Evolutionary conservation across 2,888 invertebrate genomes (phyloP).

Genomic region (Notocelia uddmanniana): DNA sequence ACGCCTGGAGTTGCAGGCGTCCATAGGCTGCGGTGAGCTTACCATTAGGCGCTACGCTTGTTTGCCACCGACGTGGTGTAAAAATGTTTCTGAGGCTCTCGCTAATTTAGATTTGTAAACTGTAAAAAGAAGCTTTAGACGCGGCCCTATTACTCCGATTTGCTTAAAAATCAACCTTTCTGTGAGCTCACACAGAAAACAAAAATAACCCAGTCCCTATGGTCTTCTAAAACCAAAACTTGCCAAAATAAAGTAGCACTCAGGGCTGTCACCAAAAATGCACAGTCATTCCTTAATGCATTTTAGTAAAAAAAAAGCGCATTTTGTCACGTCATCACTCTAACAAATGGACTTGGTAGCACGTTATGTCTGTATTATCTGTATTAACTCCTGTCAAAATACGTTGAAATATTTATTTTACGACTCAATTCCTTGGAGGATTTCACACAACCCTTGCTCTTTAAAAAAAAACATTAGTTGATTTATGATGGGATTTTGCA

Average conservation of each 20-base stretch:
- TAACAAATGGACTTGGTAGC: slow-evolving; percentile 53
- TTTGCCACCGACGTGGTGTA: too few relatives aligned
- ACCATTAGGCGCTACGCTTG: too few relatives aligned
- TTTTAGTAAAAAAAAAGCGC: slow-evolving; percentile 48
- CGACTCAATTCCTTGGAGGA: slow-evolving; percentile 25
- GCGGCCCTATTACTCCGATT: too few relatives aligned
- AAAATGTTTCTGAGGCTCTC: too few relatives aligned
- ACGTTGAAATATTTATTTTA: slow-evolving; percentile 48
- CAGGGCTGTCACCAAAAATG: slow-evolving; percentile 46
- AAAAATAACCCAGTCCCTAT: neutral
- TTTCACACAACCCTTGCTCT: slow-evolving; percentile 29
- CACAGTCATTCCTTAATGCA: slow-evolving; percentile 52
- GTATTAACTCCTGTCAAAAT: slow-evolving; percentile 54
- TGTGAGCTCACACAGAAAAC: neutral
- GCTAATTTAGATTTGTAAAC: too few relatives aligned
- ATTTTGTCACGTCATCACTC: slow-evolving; percentile 53
- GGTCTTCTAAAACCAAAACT: slow-evolving; percentile 29
- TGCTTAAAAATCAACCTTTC: neutral
- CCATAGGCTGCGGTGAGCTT: too few relatives aligned
- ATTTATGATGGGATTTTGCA: neutral
- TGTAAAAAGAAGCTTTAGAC: too few relatives aligned
- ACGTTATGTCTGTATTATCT: slow-evolving; percentile 38
- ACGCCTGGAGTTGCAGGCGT: too few relatives aligned
- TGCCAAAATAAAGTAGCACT: slow-evolving; percentile 47
- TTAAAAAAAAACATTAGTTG: neutral